These are phyloP conservation scores for Xerus inauris DNA, from an alignment of 2,113 vertebrate genomes.

Conservation along the genomic window DNA sequence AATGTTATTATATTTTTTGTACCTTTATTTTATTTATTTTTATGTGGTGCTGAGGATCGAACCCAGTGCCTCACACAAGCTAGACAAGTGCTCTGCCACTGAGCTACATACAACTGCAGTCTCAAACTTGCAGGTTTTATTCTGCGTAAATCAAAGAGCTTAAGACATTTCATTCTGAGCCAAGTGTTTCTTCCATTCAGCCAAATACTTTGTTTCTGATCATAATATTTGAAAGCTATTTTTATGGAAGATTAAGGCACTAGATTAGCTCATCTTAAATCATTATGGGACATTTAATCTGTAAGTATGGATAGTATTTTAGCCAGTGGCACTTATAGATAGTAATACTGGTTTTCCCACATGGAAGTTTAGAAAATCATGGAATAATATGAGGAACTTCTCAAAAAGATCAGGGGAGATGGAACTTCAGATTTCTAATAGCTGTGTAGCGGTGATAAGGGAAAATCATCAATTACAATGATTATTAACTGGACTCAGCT, in stretches of 20 bases:
- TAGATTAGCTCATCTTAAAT: neutral
- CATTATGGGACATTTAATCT: neutral
- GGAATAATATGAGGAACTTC: neutral
- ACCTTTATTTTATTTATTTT: no score
- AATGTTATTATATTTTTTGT: no score
- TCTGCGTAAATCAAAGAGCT: neutral
- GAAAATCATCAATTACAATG: neutral
- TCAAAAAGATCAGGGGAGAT: neutral
- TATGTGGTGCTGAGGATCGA: no score
- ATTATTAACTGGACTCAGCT: neutral
- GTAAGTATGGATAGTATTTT: neutral
- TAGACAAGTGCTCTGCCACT: no score
- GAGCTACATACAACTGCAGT: no score
- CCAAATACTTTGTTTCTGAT: conserved; percentile 40
- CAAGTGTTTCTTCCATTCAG: conserved; percentile 8
- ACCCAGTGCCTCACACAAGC: no score
- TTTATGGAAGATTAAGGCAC: neutral
- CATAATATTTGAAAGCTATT: conserved; percentile 4
- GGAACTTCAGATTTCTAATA: neutral
- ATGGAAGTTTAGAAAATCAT: neutral
- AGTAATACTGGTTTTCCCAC: neutral
- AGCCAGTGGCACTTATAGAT: neutral
- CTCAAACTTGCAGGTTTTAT: neutral
- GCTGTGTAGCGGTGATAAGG: neutral
- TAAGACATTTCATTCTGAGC: neutral